Base-by-base conservation (phyloP, 1,140 invertebrate genomes). In the Paraescarpia echinospica region DNA sequence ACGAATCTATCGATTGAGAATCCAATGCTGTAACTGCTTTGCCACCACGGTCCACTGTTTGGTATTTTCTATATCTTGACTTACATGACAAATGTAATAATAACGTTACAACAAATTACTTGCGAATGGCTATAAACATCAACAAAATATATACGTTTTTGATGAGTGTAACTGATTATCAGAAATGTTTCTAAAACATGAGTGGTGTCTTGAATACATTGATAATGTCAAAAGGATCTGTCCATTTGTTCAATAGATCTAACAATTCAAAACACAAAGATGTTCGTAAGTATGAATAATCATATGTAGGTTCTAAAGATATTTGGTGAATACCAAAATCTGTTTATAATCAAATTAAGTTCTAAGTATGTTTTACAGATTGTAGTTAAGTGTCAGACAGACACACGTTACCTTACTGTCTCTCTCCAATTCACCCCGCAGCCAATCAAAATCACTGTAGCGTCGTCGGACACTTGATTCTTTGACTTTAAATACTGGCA, bases 361-460 rank as follows among this genome's bases (percentile, higher is more conserved):
- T 31, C 4, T 77, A 77, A 2, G 2, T 6, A 77, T 27, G 27
- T 77, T 77, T 18, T 77, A 77, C 4, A 33, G 5, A 34, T 18
- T 34, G 18, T 34, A 34, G 18, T 90, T 18, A 22, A 90, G 27
- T 14, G 35, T 0, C 90, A 90, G 35, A 18, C 9, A 90, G 35
- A 14, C 9, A 91, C 33, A 91, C 91, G 8, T 96, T 96, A 99
- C 98, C 97, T 99, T 99, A 96, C 99, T 99, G 96, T 99, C 99
- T 96, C 99, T 97, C 97, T 99, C 99, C 93, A 99, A 96, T 97
- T 99, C 99, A 96, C 98, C 99, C 96, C 99, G 97, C 90, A 99
- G 96, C 99, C 99, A 99, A 97, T 99, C 99, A 97, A 99, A 99
- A 96, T 99, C 99, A 97, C 99, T 99, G 96, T 99, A 99, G 96